Evolutionary conservation across 2,797 vertebrate genomes (phyloP).

Genomic region (Myiotriccus ornatus): DNA sequence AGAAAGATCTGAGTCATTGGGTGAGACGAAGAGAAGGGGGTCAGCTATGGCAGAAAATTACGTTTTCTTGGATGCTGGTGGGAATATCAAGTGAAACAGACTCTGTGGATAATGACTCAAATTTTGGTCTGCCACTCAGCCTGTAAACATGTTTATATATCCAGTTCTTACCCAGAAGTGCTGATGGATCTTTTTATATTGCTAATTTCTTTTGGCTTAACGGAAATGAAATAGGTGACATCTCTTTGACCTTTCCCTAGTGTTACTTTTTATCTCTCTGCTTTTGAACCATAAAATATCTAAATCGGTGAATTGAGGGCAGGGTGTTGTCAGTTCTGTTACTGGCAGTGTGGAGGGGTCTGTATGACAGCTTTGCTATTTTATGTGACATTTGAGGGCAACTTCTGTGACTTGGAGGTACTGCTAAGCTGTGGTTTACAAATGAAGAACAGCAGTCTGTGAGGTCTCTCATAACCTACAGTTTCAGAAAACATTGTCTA

Average conservation of each 20-base stretch:
- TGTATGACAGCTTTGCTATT: neutral
- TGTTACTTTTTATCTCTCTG: neutral
- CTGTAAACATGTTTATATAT: neutral
- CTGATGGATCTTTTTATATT: neutral
- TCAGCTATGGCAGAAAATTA: neutral
- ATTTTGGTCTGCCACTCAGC: conserved; percentile 11
- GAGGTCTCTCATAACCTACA: neutral
- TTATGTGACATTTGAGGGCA: neutral
- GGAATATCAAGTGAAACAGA: neutral
- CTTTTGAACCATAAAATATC: neutral
- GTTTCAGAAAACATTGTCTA: neutral
- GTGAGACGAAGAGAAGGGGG: conserved; percentile 15
- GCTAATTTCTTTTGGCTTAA: neutral
- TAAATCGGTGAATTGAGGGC: neutral
- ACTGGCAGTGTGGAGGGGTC: neutral
- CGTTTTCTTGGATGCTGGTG: neutral
- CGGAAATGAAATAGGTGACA: neutral
- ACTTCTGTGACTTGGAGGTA: neutral
- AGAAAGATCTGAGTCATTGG: neutral
- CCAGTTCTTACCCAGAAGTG: neutral
- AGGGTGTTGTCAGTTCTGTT: neutral
- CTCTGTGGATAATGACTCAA: conserved; percentile 47
- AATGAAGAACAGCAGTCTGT: neutral
- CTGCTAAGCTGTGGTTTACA: neutral
- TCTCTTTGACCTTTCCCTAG: neutral